These are phyloP conservation scores for Sturmia bella DNA, from an alignment of 2,888 invertebrate species.

Conservation along the genomic window DNA sequence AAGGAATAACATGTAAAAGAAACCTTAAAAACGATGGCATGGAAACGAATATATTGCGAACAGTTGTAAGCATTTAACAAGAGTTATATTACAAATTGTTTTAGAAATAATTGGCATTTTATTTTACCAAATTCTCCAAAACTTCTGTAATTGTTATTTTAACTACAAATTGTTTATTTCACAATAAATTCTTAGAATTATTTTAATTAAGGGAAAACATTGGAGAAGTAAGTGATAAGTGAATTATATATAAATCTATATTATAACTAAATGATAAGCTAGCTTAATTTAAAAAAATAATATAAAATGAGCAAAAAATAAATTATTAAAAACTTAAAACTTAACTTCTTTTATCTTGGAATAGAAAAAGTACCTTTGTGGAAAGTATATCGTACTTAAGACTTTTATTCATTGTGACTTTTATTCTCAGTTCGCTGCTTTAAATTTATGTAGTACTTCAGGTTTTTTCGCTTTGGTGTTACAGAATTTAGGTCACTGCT, in stretches of 20 bases:
- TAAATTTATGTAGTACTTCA: too few relatives aligned
- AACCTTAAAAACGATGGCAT: slow-evolving; percentile 41
- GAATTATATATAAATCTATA: slow-evolving; percentile 45
- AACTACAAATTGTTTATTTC: neutral
- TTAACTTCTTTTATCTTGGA: neutral
- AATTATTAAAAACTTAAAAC: slow-evolving; percentile 47
- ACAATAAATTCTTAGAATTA: slow-evolving; percentile 24
- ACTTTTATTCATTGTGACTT: too few relatives aligned
- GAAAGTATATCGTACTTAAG: too few relatives aligned
- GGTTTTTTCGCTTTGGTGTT: too few relatives aligned
- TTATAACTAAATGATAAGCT: slow-evolving; percentile 41
- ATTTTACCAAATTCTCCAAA: neutral
- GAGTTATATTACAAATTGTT: slow-evolving; percentile 26
- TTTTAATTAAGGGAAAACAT: slow-evolving; percentile 30
- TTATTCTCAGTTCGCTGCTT: too few relatives aligned
- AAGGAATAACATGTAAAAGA: slow-evolving; percentile 27
- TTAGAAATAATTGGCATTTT: neutral
- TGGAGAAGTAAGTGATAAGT: slow-evolving; percentile 51
- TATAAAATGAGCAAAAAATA: slow-evolving; percentile 42
- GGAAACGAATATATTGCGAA: slow-evolving; percentile 52
- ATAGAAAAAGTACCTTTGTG: too few relatives aligned
- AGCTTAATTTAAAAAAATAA: slow-evolving; percentile 56
- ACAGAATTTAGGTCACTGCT: too few relatives aligned
- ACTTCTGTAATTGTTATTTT: slow-evolving; percentile 3
- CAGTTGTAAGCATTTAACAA: slow-evolving; percentile 5